phyloP scores from a whole-genome alignment of 53 echinoderm and acorn worm species.

The Paelopatides confundens region DNA sequence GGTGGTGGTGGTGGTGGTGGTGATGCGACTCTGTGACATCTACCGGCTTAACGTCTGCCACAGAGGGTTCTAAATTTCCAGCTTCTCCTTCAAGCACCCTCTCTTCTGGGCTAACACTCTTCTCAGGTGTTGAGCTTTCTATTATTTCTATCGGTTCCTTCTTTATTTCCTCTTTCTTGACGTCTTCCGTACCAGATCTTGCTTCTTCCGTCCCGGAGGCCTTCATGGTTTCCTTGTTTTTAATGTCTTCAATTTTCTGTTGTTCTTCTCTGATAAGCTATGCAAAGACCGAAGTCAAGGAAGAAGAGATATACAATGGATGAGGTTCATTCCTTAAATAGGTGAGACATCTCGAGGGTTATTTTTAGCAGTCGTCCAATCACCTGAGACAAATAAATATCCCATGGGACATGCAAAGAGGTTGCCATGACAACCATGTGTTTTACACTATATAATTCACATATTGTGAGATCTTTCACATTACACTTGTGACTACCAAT shows the following conservation, averaged over 20 bases:
- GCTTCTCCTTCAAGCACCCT: background rate
- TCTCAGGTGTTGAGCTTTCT: background rate
- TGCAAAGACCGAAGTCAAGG: background rate
- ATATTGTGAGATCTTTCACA: too few species aligned
- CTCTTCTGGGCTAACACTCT: background rate
- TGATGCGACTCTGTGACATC: conserved; percentile 14
- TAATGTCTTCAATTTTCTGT: conserved; percentile 33
- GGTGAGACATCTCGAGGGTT: too few species aligned
- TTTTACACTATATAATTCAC: too few species aligned
- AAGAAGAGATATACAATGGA: too few species aligned
- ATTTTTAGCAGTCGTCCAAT: too few species aligned
- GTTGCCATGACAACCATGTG: too few species aligned
- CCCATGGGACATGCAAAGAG: too few species aligned
- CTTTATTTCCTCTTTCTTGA: background rate
- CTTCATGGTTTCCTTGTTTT: conserved; percentile 2
- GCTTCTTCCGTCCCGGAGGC: background rate
- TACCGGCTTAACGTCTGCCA: background rate
- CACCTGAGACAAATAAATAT: too few species aligned
- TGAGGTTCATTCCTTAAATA: too few species aligned
- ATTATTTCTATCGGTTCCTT: background rate
- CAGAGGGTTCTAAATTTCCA: background rate
- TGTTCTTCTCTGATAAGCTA: conserved; percentile 43
- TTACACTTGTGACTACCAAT: too few species aligned
- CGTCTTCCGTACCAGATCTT: background rate
- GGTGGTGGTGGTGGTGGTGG: conserved; percentile 9